Base-by-base conservation (phyloP, 37 sponge, comb jelly and placozoan genomes). In the Amphimedon queenslandica region DNA sequence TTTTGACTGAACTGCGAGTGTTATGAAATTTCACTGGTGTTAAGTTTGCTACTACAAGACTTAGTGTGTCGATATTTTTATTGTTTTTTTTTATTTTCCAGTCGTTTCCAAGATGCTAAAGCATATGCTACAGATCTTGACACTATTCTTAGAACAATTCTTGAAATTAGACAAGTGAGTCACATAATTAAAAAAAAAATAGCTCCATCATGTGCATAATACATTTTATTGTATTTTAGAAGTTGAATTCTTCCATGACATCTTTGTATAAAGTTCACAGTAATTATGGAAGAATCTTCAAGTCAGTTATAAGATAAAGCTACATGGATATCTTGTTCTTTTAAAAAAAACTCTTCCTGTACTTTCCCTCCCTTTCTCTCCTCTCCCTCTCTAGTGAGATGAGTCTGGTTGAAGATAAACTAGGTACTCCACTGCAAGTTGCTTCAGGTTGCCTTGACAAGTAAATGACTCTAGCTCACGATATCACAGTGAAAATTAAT, bases 401-500 rank as follows among this genome's bases (percentile, higher is more conserved):
- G 90, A 43, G 71, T 63, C 67, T 67, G 13, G 61, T 64, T 25
- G 90, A 90, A 72, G 58, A 72, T 2, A 38, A 61, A 4, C 57
- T 90, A 37, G 90, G 78, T 35, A 82, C 80, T 4, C 40, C 67
- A 0, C 67, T 90, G 40, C 90, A 90, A 66, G 31, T 78, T 20
- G 77, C 81, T 43, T 73, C 73, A 40, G 90, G 90, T 3, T 76
- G 66, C 57, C 67, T 84, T 67, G 90, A 84, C 74, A 84, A 73
- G 90, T 90, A 42, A 53, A 79, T n/a, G n/a, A n/a, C n/a, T n/a
- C n/a, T n/a, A n/a, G n/a, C n/a, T n/a, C n/a, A n/a, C n/a, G n/a
- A n/a, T n/a, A n/a, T n/a, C n/a, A n/a, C n/a, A n/a, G n/a, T n/a
- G n/a, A n/a, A n/a, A n/a, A n/a, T n/a, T n/a, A n/a, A n/a, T n/a